These are phyloP conservation scores for Lophotriccus pileatus DNA, from an alignment of 2,797 vertebrate genomes.

Conservation along the genomic window DNA sequence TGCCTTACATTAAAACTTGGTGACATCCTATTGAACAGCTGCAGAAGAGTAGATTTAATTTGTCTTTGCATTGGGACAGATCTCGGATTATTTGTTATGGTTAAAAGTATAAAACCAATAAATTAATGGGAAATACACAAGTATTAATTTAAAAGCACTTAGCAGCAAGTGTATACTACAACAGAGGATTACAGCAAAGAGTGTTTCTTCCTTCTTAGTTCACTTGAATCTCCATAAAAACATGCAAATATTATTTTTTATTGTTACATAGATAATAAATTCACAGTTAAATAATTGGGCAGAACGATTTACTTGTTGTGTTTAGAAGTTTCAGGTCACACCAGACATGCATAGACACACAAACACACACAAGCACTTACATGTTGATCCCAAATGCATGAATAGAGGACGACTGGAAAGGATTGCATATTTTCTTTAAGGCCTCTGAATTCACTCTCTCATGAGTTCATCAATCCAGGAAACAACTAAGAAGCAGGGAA, in stretches of 20 bases:
- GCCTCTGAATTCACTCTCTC: neutral
- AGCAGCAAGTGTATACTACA: neutral
- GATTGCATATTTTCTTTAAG: neutral
- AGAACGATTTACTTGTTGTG: neutral
- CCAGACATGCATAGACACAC: neutral
- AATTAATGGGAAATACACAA: neutral
- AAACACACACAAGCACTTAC: accelerated
- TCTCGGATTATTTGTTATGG: neutral
- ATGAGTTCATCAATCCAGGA: neutral
- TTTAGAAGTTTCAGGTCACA: neutral
- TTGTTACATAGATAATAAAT: neutral
- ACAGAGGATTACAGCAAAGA: neutral
- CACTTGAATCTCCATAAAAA: neutral
- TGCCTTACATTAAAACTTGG: neutral
- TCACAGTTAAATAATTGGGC: neutral
- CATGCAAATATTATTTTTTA: neutral
- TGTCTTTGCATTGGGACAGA: neutral
- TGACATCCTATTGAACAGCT: neutral
- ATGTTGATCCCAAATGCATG: accelerated
- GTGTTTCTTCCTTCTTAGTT: neutral
- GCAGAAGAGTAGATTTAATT: neutral
- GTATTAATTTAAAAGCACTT: neutral
- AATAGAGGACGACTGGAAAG: neutral
- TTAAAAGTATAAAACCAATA: neutral
- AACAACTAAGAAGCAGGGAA: neutral